These are phyloP conservation scores for Anas acuta DNA, from an alignment of 2,797 vertebrate species.

Conservation along the genomic window DNA sequence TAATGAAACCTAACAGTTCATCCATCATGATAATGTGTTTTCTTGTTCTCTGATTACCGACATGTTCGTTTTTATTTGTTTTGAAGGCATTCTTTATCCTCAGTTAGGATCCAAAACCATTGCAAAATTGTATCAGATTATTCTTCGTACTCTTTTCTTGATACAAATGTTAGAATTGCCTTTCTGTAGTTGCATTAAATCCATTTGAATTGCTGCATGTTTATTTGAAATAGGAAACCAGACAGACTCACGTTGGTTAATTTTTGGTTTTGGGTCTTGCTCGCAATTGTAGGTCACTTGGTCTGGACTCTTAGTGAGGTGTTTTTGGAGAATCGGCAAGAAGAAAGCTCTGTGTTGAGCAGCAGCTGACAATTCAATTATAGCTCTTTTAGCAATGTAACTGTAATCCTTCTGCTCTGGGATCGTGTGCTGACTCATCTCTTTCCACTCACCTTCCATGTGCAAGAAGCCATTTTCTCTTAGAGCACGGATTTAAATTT, in stretches of 20 bases:
- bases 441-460: neutral
- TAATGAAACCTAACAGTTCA: neutral
- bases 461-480: constrained; percentile 13
- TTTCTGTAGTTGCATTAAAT: neutral
- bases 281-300: neutral
- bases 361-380: neutral
- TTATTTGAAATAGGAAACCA: neutral
- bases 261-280: neutral
- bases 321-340: neutral
- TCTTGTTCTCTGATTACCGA: neutral
- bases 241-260: neutral
- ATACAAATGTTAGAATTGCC: neutral
- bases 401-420: constrained; percentile 23
- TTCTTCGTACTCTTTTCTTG: neutral
- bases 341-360: neutral
- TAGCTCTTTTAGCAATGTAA: neutral
- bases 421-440: constrained; percentile 29
- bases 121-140: neutral
- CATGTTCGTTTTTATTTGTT: neutral
- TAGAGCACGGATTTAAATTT: neutral
- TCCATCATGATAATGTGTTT: neutral
- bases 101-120: neutral
- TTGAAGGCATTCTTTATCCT: neutral
- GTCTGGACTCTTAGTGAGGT: neutral
- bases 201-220: neutral